Conservation (phyloP, 2,888 invertebrate species). For the Bembecia ichneumoniformis region DNA sequence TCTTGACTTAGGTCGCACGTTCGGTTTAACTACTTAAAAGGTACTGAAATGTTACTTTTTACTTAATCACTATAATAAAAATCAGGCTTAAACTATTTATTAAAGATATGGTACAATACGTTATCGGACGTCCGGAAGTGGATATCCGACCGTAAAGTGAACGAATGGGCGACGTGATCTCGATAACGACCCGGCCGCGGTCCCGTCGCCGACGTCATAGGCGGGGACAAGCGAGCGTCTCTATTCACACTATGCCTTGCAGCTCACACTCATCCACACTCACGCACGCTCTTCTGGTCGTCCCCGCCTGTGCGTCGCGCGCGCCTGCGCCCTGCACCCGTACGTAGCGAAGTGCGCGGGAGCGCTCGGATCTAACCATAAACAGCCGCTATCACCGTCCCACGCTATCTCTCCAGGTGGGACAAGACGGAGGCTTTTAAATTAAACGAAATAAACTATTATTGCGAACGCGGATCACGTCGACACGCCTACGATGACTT, state of each 20-base stretch:
- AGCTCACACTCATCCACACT: conserved; percentile 54
- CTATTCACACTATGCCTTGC: conserved; percentile 25
- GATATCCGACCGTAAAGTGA: conserved; percentile 63
- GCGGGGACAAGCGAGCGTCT: conserved; percentile 69
- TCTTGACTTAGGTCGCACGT: conserved; percentile 71
- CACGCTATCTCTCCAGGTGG: conserved; percentile 41
- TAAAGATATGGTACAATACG: conserved; percentile 70
- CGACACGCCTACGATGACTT: conserved; percentile 43
- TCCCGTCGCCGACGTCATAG: conserved; percentile 57
- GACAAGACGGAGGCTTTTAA: conserved; percentile 61
- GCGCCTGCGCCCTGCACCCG: conserved; percentile 35
- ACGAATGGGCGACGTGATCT: conserved; percentile 68
- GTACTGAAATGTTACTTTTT: conserved; percentile 65
- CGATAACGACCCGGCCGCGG: conserved; percentile 64
- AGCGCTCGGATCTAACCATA: conserved; percentile 52
- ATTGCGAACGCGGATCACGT: conserved; percentile 65
- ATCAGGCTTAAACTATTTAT: conserved; percentile 61
- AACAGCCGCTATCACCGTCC: conserved; percentile 59
- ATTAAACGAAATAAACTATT: conserved; percentile 63
- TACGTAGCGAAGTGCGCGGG: conserved; percentile 41
- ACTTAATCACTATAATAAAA: conserved; percentile 61
- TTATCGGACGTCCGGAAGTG: conserved; percentile 39
- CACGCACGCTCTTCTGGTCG: conserved; percentile 60
- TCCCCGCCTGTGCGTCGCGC: conserved; percentile 62
- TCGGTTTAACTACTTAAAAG: conserved; percentile 69